A percentile compares a stretch with the other conserved stretches of the same genome.
Evolutionary conservation across 2,113 vertebrate species (phyloP).

Genomic region (Sinocyclocheilus anophthalmus): DNA sequence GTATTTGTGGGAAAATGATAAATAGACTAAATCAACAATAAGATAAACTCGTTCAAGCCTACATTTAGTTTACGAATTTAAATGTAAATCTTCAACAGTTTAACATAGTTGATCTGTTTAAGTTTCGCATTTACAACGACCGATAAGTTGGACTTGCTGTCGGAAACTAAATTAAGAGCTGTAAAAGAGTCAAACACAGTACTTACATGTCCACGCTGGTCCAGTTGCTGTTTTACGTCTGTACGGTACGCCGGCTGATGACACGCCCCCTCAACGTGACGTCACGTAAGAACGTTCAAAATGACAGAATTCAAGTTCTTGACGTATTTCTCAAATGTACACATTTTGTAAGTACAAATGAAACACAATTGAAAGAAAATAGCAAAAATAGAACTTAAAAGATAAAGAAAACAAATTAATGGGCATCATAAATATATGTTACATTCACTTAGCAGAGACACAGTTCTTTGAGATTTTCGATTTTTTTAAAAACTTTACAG

Average conservation of each 20-base stretch:
- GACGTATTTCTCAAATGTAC: too few species aligned
- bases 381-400: too few species aligned
- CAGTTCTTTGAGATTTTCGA: too few species aligned
- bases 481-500: too few species aligned
- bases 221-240: not conserved
- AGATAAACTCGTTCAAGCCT: not conserved
- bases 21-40: not conserved
- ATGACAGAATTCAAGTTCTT: too few species aligned
- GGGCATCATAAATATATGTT: too few species aligned
- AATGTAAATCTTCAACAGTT: not conserved
- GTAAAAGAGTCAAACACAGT: not conserved
- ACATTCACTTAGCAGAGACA: too few species aligned
- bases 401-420: too few species aligned
- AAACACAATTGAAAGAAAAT: too few species aligned
- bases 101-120: not conserved
- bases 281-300: not conserved
- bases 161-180: not conserved
- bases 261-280: not conserved
- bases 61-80: not conserved
- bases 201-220: constrained; percentile 42
- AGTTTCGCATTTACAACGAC: not conserved
- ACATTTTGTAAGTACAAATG: too few species aligned
- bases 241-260: not conserved
- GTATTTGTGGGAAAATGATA: not conserved
- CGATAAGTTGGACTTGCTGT: not conserved